phyloP scores from a whole-genome alignment of 2,888 invertebrate genomes.

The Tholera decimalis region DNA sequence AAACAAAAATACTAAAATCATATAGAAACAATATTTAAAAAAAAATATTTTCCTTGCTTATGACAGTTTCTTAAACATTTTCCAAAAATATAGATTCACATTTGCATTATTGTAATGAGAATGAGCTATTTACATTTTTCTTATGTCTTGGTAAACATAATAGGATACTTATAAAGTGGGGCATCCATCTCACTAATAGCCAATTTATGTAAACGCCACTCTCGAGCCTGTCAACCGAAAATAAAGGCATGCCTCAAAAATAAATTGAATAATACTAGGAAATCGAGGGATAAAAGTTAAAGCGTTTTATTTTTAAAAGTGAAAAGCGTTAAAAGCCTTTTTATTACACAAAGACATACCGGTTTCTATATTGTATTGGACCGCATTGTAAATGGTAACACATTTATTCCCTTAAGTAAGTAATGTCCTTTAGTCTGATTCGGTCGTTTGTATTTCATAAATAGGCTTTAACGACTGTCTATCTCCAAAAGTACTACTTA shows the following conservation, averaged over 20 bases:
- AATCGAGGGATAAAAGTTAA: slow-evolving; percentile 44
- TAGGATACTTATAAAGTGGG: slow-evolving; percentile 60
- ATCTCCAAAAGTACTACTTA: no score
- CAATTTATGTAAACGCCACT: slow-evolving; percentile 67
- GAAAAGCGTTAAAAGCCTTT: not conserved
- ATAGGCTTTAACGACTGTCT: no score
- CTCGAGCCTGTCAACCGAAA: slow-evolving; percentile 47
- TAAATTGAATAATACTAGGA: slow-evolving; percentile 57
- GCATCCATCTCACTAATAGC: slow-evolving; percentile 62
- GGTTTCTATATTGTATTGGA: not conserved
- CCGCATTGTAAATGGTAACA: not conserved
- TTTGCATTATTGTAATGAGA: slow-evolving; percentile 53
- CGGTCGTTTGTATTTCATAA: no score
- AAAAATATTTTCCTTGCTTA: not conserved
- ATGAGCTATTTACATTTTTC: slow-evolving; percentile 51
- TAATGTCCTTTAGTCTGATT: not conserved
- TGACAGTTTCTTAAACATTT: slow-evolving; percentile 24
- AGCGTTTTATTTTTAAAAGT: slow-evolving; percentile 14
- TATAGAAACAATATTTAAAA: not conserved
- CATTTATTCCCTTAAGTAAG: not conserved
- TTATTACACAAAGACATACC: not conserved
- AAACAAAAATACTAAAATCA: slow-evolving; percentile 2
- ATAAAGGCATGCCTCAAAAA: slow-evolving; percentile 56
- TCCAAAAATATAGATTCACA: slow-evolving; percentile 34
- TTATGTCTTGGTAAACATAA: slow-evolving; percentile 47